Conservation (phyloP, 2,797 vertebrate genomes). For the Rhabdophis nuchalis region DNA sequence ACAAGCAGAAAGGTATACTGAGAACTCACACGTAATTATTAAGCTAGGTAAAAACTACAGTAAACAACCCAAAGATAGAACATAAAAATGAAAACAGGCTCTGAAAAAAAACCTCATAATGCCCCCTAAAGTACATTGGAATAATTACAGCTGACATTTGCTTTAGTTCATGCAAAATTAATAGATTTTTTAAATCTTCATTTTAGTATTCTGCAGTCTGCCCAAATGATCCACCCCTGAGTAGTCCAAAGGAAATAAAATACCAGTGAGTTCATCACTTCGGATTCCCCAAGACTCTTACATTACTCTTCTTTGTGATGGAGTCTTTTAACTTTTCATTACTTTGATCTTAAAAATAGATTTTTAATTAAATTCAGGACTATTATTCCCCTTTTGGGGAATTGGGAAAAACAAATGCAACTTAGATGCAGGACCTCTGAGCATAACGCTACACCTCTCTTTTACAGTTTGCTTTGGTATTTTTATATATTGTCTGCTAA, state of each 20-base stretch:
- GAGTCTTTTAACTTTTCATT: slow-evolving; percentile 75
- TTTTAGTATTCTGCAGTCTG: slow-evolving; percentile 73
- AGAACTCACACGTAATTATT: neutral
- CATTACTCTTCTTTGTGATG: slow-evolving; percentile 73
- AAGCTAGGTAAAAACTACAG: neutral
- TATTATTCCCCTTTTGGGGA: slow-evolving; percentile 71
- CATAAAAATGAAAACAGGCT: neutral
- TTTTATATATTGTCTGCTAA: slow-evolving; percentile 71
- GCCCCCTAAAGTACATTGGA: slow-evolving; percentile 62
- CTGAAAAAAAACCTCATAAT: neutral
- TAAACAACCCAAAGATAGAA: slow-evolving; percentile 47
- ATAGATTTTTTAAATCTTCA: slow-evolving; percentile 72
- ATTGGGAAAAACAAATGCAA: slow-evolving; percentile 68
- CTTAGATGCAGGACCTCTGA: slow-evolving; percentile 66
- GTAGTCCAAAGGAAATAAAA: slow-evolving; percentile 74
- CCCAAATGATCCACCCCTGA: slow-evolving; percentile 69
- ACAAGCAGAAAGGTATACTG: neutral
- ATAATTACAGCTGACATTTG: slow-evolving; percentile 72
- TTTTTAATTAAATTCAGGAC: slow-evolving; percentile 76
- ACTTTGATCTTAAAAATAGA: slow-evolving; percentile 75
- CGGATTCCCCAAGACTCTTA: slow-evolving; percentile 71
- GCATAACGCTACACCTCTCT: slow-evolving; percentile 63
- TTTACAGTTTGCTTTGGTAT: slow-evolving; percentile 68
- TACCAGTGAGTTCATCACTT: slow-evolving; percentile 67
- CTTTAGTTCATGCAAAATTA: slow-evolving; percentile 75